Percentiles rank a stretch among this genome's conserved stretches.
Conservation (phyloP, 2,888 invertebrate species). For the Melinaea menophilus region DNA sequence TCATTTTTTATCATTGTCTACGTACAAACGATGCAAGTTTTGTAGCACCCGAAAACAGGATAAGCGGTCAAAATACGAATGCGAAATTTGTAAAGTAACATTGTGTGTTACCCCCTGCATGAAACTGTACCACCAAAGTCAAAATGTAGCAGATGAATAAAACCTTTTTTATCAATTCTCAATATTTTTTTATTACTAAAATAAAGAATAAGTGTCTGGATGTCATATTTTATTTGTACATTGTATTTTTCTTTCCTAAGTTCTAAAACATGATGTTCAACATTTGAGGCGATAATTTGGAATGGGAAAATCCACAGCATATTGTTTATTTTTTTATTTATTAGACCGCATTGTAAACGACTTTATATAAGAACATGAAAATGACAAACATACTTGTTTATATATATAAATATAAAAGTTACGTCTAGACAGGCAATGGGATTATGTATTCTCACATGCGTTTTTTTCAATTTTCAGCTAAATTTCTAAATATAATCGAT, state of each 20-base stretch:
- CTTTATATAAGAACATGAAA: too few relatives aligned
- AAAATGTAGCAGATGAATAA: constrained; percentile 11
- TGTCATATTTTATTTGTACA: too few relatives aligned
- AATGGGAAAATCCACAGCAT: too few relatives aligned
- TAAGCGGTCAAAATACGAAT: constrained; percentile 18
- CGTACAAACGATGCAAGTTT: constrained; percentile 18
- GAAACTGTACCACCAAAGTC: constrained; percentile 12
- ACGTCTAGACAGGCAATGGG: constrained; percentile 14
- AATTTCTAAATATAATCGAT: constrained; percentile 14
- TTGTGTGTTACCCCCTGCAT: constrained; percentile 13
- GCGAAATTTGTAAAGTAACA: constrained; percentile 19
- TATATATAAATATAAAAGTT: constrained; percentile 8
- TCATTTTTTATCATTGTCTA: constrained; percentile 10
- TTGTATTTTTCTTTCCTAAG: too few relatives aligned
- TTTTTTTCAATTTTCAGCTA: constrained; percentile 18
- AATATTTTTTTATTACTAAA: constrained; percentile 9
- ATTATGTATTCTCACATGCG: constrained; percentile 18
- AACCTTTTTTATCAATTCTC: constrained; percentile 1
- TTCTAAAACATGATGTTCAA: too few relatives aligned
- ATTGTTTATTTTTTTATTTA: too few relatives aligned
- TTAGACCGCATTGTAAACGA: too few relatives aligned
- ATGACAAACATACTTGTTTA: constrained; percentile 11
- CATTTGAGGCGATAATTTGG: too few relatives aligned
- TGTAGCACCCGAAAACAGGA: constrained; percentile 19
- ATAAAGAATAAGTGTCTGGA: constrained; percentile 1